Evolutionary conservation across 2,888 invertebrate genomes (phyloP), one percentile per base, ranked within the genome.

Genomic region (Odontocerum albicorne): DNA sequence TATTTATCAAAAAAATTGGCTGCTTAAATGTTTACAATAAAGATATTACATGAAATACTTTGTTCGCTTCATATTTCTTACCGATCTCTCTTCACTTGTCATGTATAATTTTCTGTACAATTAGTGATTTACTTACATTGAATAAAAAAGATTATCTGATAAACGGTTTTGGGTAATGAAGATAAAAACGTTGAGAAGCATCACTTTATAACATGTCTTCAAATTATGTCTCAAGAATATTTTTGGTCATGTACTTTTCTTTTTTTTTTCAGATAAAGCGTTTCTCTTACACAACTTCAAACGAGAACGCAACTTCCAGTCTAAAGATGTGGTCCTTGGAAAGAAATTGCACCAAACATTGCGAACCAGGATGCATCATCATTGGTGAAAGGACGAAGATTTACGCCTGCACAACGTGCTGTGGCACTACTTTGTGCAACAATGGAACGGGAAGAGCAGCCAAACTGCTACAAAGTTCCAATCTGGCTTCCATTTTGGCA

Each of bases 301-400:
- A 85, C 0, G 91, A 91, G 67, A 91, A 92, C 67, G 76, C 83
- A 19, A 85, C 86, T 0, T 88, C 90, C 1, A 84, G 82, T 7
- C 86, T 87, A 0, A 85, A 86, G 68, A 84, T 90, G 79, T 93
- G 92, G 92, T 86, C 90, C 0, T 67, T 92, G 53, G 90, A 92
- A 68, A 79, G 93, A 8, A 88, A 89, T 68, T 93, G 93, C 68
- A 83, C 89, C 0, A 86, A 86, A 64, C 86, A 85, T 65, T 94
- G 93, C 71, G 91, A 92, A 64, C 85, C 91, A 0, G 92, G 92
- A 8, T 93, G 92, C 72, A 92, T 93, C 65, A 83, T 92, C 44
- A 92, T 94, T 62, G 93, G 93, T 0, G 93, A 94, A 68, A 75
- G 93, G 43, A 92, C 92, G 3, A 93, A 93, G 67, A 73, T 94